These are phyloP conservation scores for Mycteria americana DNA, from an alignment of 2,797 vertebrate genomes.

Conservation along the genomic window DNA sequence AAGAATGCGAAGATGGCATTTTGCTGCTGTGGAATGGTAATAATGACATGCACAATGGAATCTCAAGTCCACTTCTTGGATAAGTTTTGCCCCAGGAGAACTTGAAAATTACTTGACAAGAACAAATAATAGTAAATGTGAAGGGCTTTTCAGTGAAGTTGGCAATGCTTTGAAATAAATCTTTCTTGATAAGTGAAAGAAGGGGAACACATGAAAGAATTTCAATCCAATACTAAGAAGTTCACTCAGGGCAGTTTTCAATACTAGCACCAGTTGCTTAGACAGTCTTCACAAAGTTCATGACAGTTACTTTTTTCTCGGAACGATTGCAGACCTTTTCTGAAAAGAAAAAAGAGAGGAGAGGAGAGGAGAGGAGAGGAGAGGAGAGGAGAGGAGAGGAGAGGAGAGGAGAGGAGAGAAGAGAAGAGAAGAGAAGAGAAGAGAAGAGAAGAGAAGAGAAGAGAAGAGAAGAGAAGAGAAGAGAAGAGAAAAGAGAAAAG, in stretches of 20 bases:
- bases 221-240: neutral
- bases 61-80: conserved; percentile 30
- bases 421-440: no score
- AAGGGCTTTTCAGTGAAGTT: neutral
- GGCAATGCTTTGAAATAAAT: neutral
- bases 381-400: no score
- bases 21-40: conserved; percentile 23
- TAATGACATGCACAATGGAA: conserved; percentile 3
- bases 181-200: neutral
- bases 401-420: no score
- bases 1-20: conserved; percentile 32
- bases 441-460: neutral
- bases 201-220: neutral
- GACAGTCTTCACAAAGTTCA: neutral
- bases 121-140: conserved; percentile 12
- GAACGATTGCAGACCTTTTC: neutral
- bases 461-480: no score
- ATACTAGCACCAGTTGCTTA: neutral
- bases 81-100: conserved; percentile 18
- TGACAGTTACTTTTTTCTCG: neutral
- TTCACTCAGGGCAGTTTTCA: neutral
- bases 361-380: no score
- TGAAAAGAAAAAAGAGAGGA: neutral
- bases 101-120: conserved; percentile 17
- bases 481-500: accelerated